phyloP scores from a whole-genome alignment of 2,888 invertebrate genomes.

The Hirtodrosophila cameraria region DNA sequence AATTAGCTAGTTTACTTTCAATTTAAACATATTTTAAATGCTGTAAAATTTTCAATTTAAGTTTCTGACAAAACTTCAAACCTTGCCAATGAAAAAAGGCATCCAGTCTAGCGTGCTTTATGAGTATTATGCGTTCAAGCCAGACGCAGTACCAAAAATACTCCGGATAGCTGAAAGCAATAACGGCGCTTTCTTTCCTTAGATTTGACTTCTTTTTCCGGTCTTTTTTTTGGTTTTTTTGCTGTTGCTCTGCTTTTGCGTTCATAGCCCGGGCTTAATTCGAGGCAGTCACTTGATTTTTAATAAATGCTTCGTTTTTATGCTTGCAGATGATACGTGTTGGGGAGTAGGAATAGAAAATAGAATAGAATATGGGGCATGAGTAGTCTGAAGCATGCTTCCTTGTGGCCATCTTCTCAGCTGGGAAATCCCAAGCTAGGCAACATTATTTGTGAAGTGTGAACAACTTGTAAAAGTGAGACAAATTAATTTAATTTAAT shows the following conservation, averaged over 20 bases:
- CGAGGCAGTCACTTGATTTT: constrained; percentile 42
- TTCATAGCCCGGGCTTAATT: constrained; percentile 31
- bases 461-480: too few relatives aligned
- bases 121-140: constrained; percentile 4
- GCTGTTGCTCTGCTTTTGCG: constrained; percentile 3
- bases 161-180: constrained; percentile 38
- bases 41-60: neutral
- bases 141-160: neutral
- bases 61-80: constrained; percentile 8
- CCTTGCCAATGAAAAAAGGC: constrained; percentile 7
- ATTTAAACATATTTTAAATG: too few relatives aligned
- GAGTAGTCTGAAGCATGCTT: neutral
- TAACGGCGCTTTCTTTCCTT: constrained; percentile 26
- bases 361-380: neutral
- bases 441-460: neutral
- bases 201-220: constrained; percentile 15
- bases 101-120: constrained; percentile 33
- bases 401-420: too few relatives aligned
- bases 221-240: too few relatives aligned
- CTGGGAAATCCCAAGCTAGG: neutral
- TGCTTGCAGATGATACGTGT: constrained; percentile 12
- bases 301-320: constrained; percentile 49
- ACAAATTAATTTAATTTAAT: too few relatives aligned
- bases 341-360: neutral
- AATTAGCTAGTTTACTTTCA: too few relatives aligned